phyloP scores from a whole-genome alignment of 1,140 invertebrate genomes.

The Cheumatopsyche charites region DNA sequence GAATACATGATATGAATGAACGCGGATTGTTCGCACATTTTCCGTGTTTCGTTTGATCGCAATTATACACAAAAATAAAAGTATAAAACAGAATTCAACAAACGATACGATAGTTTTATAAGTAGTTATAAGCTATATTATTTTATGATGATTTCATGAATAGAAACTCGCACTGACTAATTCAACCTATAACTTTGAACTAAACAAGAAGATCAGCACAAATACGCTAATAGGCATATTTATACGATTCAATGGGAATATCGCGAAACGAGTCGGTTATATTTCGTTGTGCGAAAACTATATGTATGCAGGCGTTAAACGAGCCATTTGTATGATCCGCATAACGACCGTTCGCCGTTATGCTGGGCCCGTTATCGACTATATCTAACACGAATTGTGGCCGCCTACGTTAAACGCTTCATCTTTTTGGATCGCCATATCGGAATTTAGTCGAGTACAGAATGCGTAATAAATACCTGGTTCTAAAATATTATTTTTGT shows the following conservation, averaged over 20 bases:
- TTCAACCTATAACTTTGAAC: neutral
- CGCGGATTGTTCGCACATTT: too few species aligned
- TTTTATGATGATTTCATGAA: too few species aligned
- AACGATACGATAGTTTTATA: too few species aligned
- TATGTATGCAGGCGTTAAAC: constrained; percentile 39
- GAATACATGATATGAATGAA: too few species aligned
- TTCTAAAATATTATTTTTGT: neutral
- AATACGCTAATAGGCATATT: neutral
- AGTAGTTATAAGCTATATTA: too few species aligned
- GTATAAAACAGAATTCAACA: too few species aligned
- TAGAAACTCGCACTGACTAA: neutral
- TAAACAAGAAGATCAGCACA: neutral
- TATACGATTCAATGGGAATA: neutral
- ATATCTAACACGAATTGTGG: constrained; percentile 2
- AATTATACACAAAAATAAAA: too few species aligned
- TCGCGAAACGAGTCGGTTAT: neutral
- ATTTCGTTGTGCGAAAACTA: too few species aligned
- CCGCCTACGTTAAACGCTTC: constrained; percentile 12
- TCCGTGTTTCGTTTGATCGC: too few species aligned
- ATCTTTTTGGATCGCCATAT: constrained; percentile 8
- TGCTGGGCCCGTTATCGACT: constrained; percentile 40
- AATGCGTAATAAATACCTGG: too few species aligned
- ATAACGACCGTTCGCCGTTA: constrained; percentile 39
- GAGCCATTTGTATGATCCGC: constrained; percentile 47
- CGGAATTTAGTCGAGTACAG: neutral